Percentiles rank a stretch among this genome's conserved stretches.
Conservation (phyloP, 2,888 invertebrate genomes). For the Globia sparganii region DNA sequence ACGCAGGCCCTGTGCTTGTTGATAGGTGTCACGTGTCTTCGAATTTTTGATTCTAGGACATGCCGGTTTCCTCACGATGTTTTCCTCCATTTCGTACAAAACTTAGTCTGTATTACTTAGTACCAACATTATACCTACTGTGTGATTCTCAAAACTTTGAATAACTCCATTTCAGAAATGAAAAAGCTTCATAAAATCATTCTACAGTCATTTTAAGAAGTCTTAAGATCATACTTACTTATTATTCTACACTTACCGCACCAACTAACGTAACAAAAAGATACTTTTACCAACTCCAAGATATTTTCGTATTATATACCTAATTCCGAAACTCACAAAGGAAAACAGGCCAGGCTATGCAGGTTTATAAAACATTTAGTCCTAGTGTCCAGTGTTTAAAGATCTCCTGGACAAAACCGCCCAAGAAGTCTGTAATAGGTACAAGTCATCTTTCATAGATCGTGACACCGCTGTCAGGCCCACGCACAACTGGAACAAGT, state of each 20-base stretch:
- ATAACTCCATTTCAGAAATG: not conserved
- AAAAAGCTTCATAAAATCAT: constrained; percentile 1
- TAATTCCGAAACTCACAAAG: constrained; percentile 41
- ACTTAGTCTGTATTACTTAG: not conserved
- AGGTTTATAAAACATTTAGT: constrained; percentile 6
- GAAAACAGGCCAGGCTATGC: constrained; percentile 40
- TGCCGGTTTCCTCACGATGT: too few species aligned
- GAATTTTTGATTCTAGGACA: too few species aligned
- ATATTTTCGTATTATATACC: constrained; percentile 57
- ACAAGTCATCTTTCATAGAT: constrained; percentile 66
- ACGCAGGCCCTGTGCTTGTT: too few species aligned
- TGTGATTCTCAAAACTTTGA: not conserved
- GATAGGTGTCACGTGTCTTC: too few species aligned
- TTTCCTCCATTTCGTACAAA: not conserved
- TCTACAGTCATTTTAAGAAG: constrained; percentile 10
- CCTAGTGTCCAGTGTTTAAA: not conserved
- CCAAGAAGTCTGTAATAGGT: constrained; percentile 48
- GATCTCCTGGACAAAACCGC: constrained; percentile 36
- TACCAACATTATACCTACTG: not conserved
- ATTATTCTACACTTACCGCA: constrained; percentile 43
- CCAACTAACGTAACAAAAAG: constrained; percentile 36
- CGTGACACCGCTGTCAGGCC: constrained; percentile 61
- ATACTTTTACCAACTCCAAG: constrained; percentile 33
- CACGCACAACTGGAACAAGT: constrained; percentile 65
- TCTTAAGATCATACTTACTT: constrained; percentile 41